Percentiles rank a stretch among this genome's conserved stretches.
phyloP scores from a whole-genome alignment of 2,797 vertebrate species.

The Novumbra hubbsi region DNA sequence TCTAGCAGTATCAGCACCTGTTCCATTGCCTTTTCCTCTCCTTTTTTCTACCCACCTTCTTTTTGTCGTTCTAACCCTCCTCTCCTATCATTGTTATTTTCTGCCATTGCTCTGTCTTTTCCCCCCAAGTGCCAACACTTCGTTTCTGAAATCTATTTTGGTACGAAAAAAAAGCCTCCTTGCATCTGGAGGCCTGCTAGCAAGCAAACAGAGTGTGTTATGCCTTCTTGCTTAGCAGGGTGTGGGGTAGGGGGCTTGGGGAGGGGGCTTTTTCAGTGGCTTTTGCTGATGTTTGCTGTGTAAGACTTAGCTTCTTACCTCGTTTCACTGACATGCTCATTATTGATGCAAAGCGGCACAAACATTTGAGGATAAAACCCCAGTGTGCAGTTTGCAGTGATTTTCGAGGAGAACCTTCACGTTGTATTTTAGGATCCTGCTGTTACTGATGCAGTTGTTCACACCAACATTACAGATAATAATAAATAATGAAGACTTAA shows the following conservation, averaged over 20 bases:
- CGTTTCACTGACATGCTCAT: not conserved
- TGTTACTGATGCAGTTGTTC: too few relatives aligned
- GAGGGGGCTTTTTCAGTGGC: not conserved
- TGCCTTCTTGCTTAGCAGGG: not conserved
- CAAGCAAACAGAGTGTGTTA: not conserved
- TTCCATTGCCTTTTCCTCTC: not conserved
- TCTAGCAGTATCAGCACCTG: not conserved
- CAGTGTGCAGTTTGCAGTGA: not conserved
- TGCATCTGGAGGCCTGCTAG: not conserved
- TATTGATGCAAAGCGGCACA: not conserved
- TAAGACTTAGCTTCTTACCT: not conserved
- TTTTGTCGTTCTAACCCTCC: not conserved
- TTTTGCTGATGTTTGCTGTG: too few relatives aligned
- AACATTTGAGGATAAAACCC: not conserved
- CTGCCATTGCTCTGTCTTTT: not conserved
- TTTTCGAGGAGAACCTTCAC: not conserved
- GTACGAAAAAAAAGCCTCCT: not conserved
- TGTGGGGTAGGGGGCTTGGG: not conserved
- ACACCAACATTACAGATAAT: too few relatives aligned
- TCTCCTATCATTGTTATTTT: not conserved
- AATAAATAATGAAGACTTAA: too few relatives aligned
- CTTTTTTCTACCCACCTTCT: not conserved
- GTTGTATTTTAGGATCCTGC: not conserved
- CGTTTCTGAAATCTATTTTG: slow-evolving; percentile 1
- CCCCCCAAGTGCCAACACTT: not conserved